Percentiles rank a stretch among this genome's conserved stretches.
Conservation (phyloP, 2,888 invertebrate genomes). For the Syrista parreyssii region DNA sequence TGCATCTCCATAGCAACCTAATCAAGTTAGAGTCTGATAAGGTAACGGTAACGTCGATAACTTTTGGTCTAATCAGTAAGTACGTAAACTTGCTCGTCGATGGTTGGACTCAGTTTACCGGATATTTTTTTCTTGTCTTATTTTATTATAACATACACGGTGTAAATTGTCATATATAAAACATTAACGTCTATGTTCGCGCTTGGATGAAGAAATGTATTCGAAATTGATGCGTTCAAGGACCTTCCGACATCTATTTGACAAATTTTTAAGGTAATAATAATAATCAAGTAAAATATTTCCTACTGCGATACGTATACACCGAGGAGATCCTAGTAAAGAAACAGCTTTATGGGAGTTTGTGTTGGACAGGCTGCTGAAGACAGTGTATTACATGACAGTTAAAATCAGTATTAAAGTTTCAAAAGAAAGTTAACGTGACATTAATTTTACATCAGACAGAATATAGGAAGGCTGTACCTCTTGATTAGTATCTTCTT, state of each 20-base stretch:
- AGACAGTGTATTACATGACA: not conserved
- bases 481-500: not conserved
- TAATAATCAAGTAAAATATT: not conserved
- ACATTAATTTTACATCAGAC: not conserved
- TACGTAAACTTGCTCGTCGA: not conserved
- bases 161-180: not conserved
- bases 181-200: not conserved
- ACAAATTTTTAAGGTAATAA: constrained; percentile 38
- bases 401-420: not conserved
- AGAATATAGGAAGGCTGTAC: not conserved
- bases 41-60: not conserved
- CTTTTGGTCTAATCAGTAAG: constrained; percentile 4
- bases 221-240: constrained; percentile 10
- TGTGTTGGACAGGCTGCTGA: too few species aligned
- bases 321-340: not conserved
- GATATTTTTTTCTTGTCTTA: not conserved
- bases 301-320: not conserved
- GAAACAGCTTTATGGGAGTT: not conserved
- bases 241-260: constrained; percentile 29
- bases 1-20: not conserved
- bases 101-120: not conserved
- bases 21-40: not conserved
- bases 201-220: constrained; percentile 5
- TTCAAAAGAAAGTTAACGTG: not conserved
- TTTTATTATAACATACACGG: not conserved